Evolutionary conservation across 2,888 invertebrate genomes (phyloP).

Genomic region (Zaprionus obscuricornis): DNA sequence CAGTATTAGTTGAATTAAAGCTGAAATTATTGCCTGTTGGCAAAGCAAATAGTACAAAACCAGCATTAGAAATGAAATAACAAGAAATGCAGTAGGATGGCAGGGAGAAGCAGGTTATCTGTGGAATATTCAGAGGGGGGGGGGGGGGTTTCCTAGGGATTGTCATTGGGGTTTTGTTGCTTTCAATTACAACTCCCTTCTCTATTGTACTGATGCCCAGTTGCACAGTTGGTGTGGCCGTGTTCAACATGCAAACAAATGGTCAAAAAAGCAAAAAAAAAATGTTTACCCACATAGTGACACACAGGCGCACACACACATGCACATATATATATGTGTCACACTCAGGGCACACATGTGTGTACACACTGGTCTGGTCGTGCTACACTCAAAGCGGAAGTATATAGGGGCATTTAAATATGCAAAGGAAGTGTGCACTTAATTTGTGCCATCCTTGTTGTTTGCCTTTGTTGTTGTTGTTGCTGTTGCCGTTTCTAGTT

Average conservation of each 20-base stretch:
- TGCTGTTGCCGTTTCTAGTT: slow-evolving; percentile 26
- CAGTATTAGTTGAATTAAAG: slow-evolving; percentile 27
- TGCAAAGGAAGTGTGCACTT: slow-evolving; percentile 78
- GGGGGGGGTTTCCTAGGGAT: no score
- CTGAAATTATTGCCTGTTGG: slow-evolving; percentile 52
- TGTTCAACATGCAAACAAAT: slow-evolving; percentile 75
- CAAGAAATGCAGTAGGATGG: slow-evolving; percentile 37
- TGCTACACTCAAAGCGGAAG: slow-evolving; percentile 66
- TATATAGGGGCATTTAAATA: slow-evolving; percentile 78
- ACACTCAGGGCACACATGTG: slow-evolving; percentile 20
- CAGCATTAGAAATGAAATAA: slow-evolving; percentile 72
- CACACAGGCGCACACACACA: slow-evolving; percentile 14
- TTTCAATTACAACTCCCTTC: slow-evolving; percentile 18
- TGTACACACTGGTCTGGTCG: slow-evolving; percentile 13
- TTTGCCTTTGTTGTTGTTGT: slow-evolving; percentile 56
- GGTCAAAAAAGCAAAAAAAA: no score
- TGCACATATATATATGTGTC: slow-evolving; percentile 28
- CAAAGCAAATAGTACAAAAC: slow-evolving; percentile 39
- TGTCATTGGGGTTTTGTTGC: no score
- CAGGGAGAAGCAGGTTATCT: slow-evolving; percentile 7
- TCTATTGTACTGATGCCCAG: slow-evolving; percentile 2
- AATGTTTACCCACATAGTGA: slow-evolving; percentile 55
- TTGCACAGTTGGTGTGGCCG: slow-evolving; percentile 52
- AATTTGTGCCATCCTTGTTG: slow-evolving; percentile 76
- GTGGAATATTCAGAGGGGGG: no score